These are phyloP conservation scores for Macrosiphum euphorbiae DNA, from an alignment of 2,888 invertebrate genomes.

Conservation along the genomic window DNA sequence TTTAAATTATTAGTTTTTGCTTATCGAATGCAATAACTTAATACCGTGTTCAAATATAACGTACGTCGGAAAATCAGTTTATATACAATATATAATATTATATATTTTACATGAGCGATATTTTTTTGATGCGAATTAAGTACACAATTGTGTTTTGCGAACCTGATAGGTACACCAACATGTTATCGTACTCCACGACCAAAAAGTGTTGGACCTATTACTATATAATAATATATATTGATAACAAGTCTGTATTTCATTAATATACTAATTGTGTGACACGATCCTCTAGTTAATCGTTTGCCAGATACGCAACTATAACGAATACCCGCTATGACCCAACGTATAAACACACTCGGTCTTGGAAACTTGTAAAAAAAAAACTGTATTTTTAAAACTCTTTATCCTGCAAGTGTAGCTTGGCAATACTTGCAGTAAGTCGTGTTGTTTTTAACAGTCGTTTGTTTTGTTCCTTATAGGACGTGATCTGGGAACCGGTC, in stretches of 20 bases:
- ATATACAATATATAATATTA: neutral
- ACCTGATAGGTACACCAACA: neutral
- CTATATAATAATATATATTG: neutral
- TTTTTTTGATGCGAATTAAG: neutral
- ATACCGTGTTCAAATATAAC: neutral
- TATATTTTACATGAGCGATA: neutral
- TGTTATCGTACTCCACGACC: neutral
- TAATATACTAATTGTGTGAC: neutral
- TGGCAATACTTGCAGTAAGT: neutral
- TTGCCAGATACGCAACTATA: neutral
- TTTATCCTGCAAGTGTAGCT: no score
- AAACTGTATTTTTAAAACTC: no score
- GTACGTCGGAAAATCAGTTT: neutral
- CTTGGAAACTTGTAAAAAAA: neutral
- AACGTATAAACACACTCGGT: neutral
- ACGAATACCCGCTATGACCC: neutral
- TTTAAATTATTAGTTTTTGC: neutral
- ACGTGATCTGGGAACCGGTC: neutral
- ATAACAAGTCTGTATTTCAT: neutral
- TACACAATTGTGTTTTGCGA: neutral
- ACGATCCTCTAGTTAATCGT: neutral
- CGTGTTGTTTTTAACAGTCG: neutral
- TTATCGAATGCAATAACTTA: neutral
- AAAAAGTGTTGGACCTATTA: neutral
- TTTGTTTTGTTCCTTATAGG: slow-evolving; percentile 4